Evolutionary conservation across 64 coral and sea anemone genomes (phyloP), one percentile per base, ranked within the genome.

Genomic region (Montipora foliosa): DNA sequence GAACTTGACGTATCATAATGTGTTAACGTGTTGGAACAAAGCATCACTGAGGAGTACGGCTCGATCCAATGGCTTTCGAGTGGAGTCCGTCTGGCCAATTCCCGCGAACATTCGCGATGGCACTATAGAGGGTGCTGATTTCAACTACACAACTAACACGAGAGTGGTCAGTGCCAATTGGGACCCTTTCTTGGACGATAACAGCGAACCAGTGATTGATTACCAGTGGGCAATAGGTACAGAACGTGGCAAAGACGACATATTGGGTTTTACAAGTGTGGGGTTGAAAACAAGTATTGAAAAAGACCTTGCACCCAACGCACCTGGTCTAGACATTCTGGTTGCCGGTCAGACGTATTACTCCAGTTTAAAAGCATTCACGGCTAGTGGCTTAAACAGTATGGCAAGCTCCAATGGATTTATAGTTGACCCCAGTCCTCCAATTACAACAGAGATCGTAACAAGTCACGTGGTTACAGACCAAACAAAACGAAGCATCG

Each of bases 61-160:
- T 48, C 83, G 79, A 49, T 95, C 96, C 17, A 90, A 98, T 89
- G 96, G 96, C 21, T 98, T 98, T 90, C 89, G 90, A 81, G 79
- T 92, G 8, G 93, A 89, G 57, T 92, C 89, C 46, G 21, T 84
- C 37, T 95, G 96, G 96, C 96, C 96, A 1, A 92, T 77, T 62
- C 83, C 96, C 17, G 74, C 82, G 17, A 6, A 68, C 75, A 73
- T 97, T 58, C 67, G 96, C 10, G 72, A 92, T 89, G 96, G 96
- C 3, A 45, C 70, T 37, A 50, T 24, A 37, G 49, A 77, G 2
- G 68, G 74, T 57, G 22, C 45, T 16, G 55, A 95, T 69, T 60
- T 94, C 17, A 60, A 55, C 68, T 97, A 94, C 51, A 15, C 79
- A 53, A 91, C 95, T 8, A 93, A 89, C 58, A 79, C 88, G 46